Percentiles rank a stretch among this genome's conserved stretches.
phyloP scores from a whole-genome alignment of 2,113 vertebrate species.

The Suncus etruscus region DNA sequence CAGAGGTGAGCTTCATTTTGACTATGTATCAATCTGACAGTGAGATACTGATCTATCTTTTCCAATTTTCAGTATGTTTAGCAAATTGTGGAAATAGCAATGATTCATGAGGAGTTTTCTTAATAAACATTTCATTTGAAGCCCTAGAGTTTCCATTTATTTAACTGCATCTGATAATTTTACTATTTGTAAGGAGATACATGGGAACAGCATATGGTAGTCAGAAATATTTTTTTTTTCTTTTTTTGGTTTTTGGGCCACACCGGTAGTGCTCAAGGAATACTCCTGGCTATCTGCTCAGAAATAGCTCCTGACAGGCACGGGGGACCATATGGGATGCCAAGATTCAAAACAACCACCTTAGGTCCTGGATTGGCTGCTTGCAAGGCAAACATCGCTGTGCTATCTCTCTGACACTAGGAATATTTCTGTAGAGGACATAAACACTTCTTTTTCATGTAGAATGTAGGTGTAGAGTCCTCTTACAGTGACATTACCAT shows the following conservation, averaged over 20 bases:
- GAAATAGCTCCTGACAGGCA: too few relatives aligned
- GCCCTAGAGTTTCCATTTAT: not conserved
- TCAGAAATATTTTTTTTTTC: not conserved
- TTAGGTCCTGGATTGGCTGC: too few relatives aligned
- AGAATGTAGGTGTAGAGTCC: too few relatives aligned
- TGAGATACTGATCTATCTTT: not conserved
- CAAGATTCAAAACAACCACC: too few relatives aligned
- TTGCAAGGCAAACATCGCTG: too few relatives aligned
- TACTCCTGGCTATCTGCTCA: too few relatives aligned
- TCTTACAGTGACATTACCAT: too few relatives aligned
- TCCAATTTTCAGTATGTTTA: not conserved
- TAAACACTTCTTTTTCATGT: not conserved
- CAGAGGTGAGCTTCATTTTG: not conserved
- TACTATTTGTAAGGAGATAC: not conserved
- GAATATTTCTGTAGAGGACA: not conserved
- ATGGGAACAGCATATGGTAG: not conserved
- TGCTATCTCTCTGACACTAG: too few relatives aligned
- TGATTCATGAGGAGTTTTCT: not conserved
- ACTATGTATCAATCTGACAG: not conserved
- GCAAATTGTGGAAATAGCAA: constrained; percentile 22
- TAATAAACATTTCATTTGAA: not conserved
- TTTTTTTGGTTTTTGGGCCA: too few relatives aligned
- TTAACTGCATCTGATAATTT: not conserved
- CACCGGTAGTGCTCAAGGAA: too few relatives aligned
- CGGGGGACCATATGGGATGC: too few relatives aligned